These are phyloP conservation scores for Nyleta sp. DNA, from an alignment of 2,888 invertebrate genomes.

Conservation along the genomic window DNA sequence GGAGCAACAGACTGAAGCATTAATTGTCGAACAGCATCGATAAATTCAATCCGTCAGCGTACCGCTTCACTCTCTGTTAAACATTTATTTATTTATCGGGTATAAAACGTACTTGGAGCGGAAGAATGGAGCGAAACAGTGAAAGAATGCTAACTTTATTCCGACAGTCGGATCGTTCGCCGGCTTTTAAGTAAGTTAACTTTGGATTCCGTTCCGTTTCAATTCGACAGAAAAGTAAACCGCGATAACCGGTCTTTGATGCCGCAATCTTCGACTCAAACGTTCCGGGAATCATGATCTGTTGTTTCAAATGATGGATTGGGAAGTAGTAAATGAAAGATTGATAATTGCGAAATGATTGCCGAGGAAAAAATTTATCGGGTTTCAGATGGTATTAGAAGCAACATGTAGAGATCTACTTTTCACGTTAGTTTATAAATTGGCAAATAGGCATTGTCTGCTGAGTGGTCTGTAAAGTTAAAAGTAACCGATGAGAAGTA, in stretches of 20 bases:
- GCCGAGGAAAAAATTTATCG: too few relatives aligned
- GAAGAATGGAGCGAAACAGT: conserved; percentile 29
- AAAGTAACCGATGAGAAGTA: too few relatives aligned
- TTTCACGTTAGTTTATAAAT: too few relatives aligned
- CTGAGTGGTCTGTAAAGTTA: too few relatives aligned
- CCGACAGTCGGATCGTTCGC: conserved; percentile 54
- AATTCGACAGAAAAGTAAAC: conserved; percentile 23
- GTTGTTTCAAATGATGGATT: too few relatives aligned
- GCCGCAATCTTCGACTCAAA: conserved; percentile 6
- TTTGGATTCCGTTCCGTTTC: conserved; percentile 46
- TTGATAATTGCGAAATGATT: too few relatives aligned
- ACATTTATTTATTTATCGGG: conserved; percentile 58
- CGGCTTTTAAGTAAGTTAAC: conserved; percentile 67
- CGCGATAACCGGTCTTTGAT: conserved; percentile 3
- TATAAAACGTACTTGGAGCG: conserved; percentile 31
- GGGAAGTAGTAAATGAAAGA: too few relatives aligned
- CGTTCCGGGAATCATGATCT: neutral
- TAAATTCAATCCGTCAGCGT: conserved; percentile 28
- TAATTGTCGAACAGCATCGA: conserved; percentile 31
- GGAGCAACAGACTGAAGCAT: too few relatives aligned
- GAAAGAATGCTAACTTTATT: conserved; percentile 57
- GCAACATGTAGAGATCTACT: too few relatives aligned
- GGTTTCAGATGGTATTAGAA: too few relatives aligned
- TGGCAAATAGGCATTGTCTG: too few relatives aligned
- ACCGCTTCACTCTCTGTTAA: conserved; percentile 26